Percentiles rank a stretch among this genome's conserved stretches.
These are phyloP conservation scores for Amphilophus citrinellus DNA, from an alignment of 2,113 vertebrate species.

Conservation along the genomic window DNA sequence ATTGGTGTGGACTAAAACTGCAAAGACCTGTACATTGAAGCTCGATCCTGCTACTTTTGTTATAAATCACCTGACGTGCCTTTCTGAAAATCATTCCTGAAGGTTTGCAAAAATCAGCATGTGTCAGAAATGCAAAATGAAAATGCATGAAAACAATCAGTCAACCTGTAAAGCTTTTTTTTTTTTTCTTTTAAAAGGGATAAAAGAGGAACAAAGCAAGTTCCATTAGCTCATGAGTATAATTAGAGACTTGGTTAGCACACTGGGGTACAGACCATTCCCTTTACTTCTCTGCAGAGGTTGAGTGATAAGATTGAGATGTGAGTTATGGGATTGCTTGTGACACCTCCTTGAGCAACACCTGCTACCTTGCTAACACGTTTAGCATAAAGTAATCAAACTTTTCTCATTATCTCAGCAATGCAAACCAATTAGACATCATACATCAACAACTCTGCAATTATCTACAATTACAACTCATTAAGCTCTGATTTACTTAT, in stretches of 20 bases:
- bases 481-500: slow-evolving; percentile 80
- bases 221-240: slow-evolving; percentile 36
- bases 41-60: background rate
- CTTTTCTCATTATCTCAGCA: slow-evolving; percentile 82
- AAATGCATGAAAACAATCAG: background rate
- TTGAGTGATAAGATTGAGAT: slow-evolving; percentile 75
- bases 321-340: slow-evolving; percentile 66
- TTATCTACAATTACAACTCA: slow-evolving; percentile 80
- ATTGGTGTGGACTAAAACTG: slow-evolving; percentile 17
- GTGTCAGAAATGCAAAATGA: slow-evolving; percentile 1
- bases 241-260: slow-evolving; percentile 46
- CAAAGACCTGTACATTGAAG: slow-evolving; percentile 16
- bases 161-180: slow-evolving; percentile 7
- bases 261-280: slow-evolving; percentile 16
- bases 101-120: slow-evolving; percentile 10
- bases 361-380: slow-evolving; percentile 77
- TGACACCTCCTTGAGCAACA: slow-evolving; percentile 76
- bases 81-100: background rate
- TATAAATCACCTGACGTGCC: background rate
- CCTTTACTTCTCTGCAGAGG: slow-evolving; percentile 27
- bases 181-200: background rate
- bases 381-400: slow-evolving; percentile 84
- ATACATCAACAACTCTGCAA: slow-evolving; percentile 79
- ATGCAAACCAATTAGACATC: slow-evolving; percentile 78
- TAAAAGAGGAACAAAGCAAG: slow-evolving; percentile 38